These are phyloP conservation scores for Pristionchus maxplancki DNA, from an alignment of 2,888 invertebrate species.

Conservation along the genomic window DNA sequence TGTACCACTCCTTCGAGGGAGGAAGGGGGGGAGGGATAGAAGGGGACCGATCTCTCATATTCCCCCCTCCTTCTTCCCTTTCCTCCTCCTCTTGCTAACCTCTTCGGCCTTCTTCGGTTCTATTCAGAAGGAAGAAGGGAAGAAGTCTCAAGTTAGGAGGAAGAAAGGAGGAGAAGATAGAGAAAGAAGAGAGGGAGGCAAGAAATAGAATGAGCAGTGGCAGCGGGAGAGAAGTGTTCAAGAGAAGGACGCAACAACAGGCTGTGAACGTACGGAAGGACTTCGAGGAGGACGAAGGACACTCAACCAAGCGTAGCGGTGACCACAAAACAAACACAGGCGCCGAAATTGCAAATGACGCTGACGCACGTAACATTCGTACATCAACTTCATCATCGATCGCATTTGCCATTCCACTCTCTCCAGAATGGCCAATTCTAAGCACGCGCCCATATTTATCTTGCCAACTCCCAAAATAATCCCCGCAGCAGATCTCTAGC, in stretches of 20 bases:
- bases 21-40: not conserved
- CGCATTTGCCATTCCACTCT: not conserved
- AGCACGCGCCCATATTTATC: not conserved
- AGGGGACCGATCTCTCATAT: not conserved
- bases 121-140: slow-evolving; percentile 21
- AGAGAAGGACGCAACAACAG: not conserved
- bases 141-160: slow-evolving; percentile 31
- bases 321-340: not conserved
- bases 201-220: slow-evolving; percentile 2
- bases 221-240: not conserved
- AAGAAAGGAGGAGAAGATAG: slow-evolving; percentile 35
- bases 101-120: slow-evolving; percentile 18
- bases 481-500: not conserved
- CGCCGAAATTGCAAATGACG: not conserved
- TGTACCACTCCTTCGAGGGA: not conserved
- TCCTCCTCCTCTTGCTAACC: not conserved
- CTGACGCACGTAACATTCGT: not conserved
- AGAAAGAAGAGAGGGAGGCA: not conserved
- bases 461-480: not conserved
- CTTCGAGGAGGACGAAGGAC: too few species aligned
- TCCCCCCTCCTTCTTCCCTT: not conserved
- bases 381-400: slow-evolving; percentile 1
- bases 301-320: not conserved
- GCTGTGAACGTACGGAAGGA: not conserved
- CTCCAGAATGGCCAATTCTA: not conserved